Evolutionary conservation across 2,888 invertebrate genomes (phyloP).

Genomic region (Drosophila nigricruria): DNA sequence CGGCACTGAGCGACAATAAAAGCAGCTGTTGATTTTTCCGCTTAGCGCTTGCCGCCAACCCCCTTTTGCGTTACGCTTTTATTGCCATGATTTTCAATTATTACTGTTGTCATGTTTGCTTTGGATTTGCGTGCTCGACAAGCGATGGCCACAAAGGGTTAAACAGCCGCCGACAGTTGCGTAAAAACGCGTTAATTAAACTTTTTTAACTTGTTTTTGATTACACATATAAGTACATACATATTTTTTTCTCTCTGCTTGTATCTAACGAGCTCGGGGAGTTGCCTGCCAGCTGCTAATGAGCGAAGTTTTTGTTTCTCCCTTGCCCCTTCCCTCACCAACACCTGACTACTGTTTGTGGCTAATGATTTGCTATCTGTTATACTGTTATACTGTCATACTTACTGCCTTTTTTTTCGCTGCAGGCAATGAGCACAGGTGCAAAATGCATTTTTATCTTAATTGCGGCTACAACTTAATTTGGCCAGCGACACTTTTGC

Average conservation of each 20-base stretch:
- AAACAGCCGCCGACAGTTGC: slow-evolving; percentile 77
- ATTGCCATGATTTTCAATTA: slow-evolving; percentile 80
- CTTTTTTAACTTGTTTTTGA: slow-evolving; percentile 74
- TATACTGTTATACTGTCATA: slow-evolving; percentile 3
- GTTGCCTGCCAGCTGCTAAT: slow-evolving; percentile 68
- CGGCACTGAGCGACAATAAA: slow-evolving; percentile 61
- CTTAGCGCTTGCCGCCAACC: slow-evolving; percentile 34
- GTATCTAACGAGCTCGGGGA: slow-evolving; percentile 43
- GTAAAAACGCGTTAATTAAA: slow-evolving; percentile 80
- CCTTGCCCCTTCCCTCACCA: background rate
- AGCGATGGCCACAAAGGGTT: slow-evolving; percentile 68
- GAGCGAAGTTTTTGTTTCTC: slow-evolving; percentile 48
- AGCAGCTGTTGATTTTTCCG: slow-evolving; percentile 78
- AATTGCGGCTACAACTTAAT: slow-evolving; percentile 54
- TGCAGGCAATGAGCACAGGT: slow-evolving; percentile 17
- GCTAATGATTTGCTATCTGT: slow-evolving; percentile 36
- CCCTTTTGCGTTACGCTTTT: slow-evolving; percentile 64
- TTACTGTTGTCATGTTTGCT: slow-evolving; percentile 80
- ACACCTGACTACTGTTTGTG: slow-evolving; percentile 36
- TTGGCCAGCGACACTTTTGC: slow-evolving; percentile 16
- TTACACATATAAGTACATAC: slow-evolving; percentile 43
- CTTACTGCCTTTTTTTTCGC: slow-evolving; percentile 6
- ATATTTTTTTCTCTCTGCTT: slow-evolving; percentile 12
- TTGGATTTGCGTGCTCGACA: slow-evolving; percentile 64
- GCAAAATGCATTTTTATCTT: slow-evolving; percentile 19